phyloP scores from a whole-genome alignment of 2,113 vertebrate genomes.

The Chaenogobius annularis region DNA sequence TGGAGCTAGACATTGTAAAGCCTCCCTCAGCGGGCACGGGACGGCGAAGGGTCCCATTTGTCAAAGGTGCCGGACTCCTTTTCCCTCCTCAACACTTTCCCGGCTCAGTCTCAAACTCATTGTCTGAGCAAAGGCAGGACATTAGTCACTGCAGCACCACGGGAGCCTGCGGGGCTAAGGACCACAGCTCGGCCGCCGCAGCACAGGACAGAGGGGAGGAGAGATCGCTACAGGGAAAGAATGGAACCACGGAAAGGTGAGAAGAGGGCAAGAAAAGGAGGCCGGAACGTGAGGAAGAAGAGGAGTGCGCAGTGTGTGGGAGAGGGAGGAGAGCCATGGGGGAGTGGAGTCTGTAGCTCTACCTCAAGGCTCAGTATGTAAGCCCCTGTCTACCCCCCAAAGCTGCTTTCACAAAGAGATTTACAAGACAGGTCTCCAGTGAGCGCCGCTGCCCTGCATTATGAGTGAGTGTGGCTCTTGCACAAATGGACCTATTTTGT shows the following conservation, averaged over 20 bases:
- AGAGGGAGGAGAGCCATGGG: conserved; percentile 57
- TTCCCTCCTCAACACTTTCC: conserved; percentile 71
- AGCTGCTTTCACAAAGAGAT: conserved; percentile 83
- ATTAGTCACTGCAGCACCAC: conserved; percentile 92
- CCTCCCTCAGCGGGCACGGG: conserved; percentile 86
- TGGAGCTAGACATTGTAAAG: conserved; percentile 78
- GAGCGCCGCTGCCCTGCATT: conserved; percentile 72
- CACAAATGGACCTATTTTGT: conserved; percentile 24
- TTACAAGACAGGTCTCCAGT: conserved; percentile 80
- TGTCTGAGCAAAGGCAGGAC: conserved; percentile 88
- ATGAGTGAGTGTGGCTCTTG: conserved; percentile 55
- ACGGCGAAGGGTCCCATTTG: conserved; percentile 92
- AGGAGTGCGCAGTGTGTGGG: conserved; percentile 58
- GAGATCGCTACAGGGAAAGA: conserved; percentile 4
- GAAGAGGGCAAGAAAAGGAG: conserved; percentile 43
- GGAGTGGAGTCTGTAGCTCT: conserved; percentile 68
- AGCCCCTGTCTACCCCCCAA: conserved; percentile 79
- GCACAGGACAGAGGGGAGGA: conserved; percentile 39
- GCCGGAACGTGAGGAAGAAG: conserved; percentile 50
- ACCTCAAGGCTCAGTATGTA: conserved; percentile 76
- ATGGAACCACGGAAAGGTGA: conserved; percentile 41
- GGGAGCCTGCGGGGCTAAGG: conserved; percentile 80
- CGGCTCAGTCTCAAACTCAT: conserved; percentile 86
- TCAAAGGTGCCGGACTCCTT: conserved; percentile 85
- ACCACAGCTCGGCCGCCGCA: conserved; percentile 54